Percentiles rank a stretch among this genome's conserved stretches.
Conservation (phyloP, 2,888 invertebrate species). For the Drepana falcataria region DNA sequence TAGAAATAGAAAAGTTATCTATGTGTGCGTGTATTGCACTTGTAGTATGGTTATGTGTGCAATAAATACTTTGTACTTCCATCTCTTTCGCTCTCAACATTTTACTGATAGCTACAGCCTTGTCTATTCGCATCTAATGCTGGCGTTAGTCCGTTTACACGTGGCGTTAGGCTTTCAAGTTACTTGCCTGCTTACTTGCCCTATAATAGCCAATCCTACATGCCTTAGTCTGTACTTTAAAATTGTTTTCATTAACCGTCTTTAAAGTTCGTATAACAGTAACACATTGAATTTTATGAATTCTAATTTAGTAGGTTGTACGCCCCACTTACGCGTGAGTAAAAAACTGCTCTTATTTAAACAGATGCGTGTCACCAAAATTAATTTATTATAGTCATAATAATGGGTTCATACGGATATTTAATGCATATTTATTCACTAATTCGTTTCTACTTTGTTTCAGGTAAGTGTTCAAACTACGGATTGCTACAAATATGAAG, state of each 20-base stretch:
- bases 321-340: constrained; percentile 27
- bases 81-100: constrained; percentile 77
- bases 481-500: constrained; percentile 7
- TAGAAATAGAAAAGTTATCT: constrained; percentile 70
- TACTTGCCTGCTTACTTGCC: constrained; percentile 35
- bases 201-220: background rate
- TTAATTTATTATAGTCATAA: constrained; percentile 41
- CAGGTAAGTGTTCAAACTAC: constrained; percentile 55
- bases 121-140: constrained; percentile 79
- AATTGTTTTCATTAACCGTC: no score
- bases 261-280: constrained; percentile 6
- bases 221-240: constrained; percentile 6
- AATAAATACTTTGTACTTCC: constrained; percentile 73
- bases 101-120: constrained; percentile 78
- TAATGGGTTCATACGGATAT: constrained; percentile 35
- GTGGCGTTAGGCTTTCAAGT: constrained; percentile 32
- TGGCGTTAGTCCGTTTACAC: constrained; percentile 68
- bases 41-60: constrained; percentile 69
- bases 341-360: constrained; percentile 33
- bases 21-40: constrained; percentile 70
- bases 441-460: constrained; percentile 39
- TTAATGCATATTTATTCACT: constrained; percentile 16
- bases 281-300: constrained; percentile 23
- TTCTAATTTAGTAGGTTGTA: constrained; percentile 46
- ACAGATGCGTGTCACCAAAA: constrained; percentile 48